Percentiles rank a stretch among this genome's conserved stretches.
Evolutionary conservation across 2,888 invertebrate species (phyloP).

Genomic region (Oscheius sp.): DNA sequence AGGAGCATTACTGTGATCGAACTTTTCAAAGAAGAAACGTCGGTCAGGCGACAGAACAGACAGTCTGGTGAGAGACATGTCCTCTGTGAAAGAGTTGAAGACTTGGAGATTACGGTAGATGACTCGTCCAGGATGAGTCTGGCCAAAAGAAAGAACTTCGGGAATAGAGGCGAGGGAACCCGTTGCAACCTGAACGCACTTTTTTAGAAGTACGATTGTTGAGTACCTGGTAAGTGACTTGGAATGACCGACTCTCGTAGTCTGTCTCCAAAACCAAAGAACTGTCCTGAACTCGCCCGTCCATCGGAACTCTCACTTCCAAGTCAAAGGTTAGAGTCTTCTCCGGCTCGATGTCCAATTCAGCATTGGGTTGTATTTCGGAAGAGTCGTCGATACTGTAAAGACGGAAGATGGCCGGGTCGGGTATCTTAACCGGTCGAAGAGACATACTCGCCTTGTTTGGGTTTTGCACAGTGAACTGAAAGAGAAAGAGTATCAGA

Average conservation of each 20-base stretch:
- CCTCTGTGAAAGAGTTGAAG: conserved; percentile 68
- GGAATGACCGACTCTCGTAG: conserved; percentile 48
- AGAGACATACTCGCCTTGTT: conserved; percentile 83
- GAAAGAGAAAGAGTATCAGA: conserved; percentile 20
- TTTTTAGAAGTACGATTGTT: background rate
- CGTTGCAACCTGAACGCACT: conserved; percentile 39
- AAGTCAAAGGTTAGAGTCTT: conserved; percentile 82
- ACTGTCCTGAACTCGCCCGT: conserved; percentile 60
- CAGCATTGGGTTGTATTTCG: conserved; percentile 39
- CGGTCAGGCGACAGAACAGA: conserved; percentile 79
- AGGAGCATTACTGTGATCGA: conserved; percentile 73
- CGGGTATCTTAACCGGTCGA: conserved; percentile 70
- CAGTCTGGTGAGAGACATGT: conserved; percentile 83
- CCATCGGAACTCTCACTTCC: conserved; percentile 81
- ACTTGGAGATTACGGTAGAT: conserved; percentile 58
- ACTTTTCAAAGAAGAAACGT: conserved; percentile 77
- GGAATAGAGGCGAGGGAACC: conserved; percentile 83
- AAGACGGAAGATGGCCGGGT: conserved; percentile 38
- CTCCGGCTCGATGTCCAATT: conserved; percentile 61
- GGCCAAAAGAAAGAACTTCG: conserved; percentile 74
- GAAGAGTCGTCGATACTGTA: conserved; percentile 19
- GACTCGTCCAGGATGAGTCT: conserved; percentile 56
- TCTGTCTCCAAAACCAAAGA: conserved; percentile 50
- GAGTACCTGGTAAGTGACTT: conserved; percentile 43
- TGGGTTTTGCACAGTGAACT: conserved; percentile 82